A percentile compares a stretch with the other conserved stretches of the same genome.
phyloP scores from a whole-genome alignment of 2,113 vertebrate species.

The Mus pahari region DNA sequence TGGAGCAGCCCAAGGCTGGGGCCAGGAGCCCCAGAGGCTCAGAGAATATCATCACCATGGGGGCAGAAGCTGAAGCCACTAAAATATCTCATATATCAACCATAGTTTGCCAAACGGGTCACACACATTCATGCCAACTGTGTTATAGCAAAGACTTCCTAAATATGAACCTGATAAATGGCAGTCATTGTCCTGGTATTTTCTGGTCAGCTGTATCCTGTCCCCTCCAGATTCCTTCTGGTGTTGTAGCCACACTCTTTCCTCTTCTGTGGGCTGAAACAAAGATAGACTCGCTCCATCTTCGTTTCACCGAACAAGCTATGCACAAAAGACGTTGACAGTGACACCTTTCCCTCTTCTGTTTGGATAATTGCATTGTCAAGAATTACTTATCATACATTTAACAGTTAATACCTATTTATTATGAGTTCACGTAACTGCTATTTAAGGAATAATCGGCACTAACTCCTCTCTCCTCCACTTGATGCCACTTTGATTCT shows the following conservation, averaged over 20 bases:
- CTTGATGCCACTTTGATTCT: constrained; percentile 88
- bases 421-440: constrained; percentile 91
- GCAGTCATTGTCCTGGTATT: neutral
- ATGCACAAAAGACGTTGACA: constrained; percentile 82
- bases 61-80: too few relatives aligned
- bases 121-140: too few relatives aligned
- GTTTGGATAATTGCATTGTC: constrained; percentile 90
- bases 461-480: constrained; percentile 86
- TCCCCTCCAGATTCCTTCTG: neutral
- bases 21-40: neutral
- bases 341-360: constrained; percentile 84
- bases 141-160: neutral
- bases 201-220: neutral
- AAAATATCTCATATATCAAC: neutral
- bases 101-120: neutral
- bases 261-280: neutral
- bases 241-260: neutral
- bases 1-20: neutral
- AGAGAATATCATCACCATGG: neutral
- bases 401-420: constrained; percentile 90
- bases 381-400: constrained; percentile 90
- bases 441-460: constrained; percentile 90
- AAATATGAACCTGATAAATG: neutral
- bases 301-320: neutral
- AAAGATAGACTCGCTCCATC: neutral